Percentiles rank a stretch among this genome's conserved stretches.
phyloP scores from a whole-genome alignment of 2,113 vertebrate species.

The Epinephelus cyanopodus region DNA sequence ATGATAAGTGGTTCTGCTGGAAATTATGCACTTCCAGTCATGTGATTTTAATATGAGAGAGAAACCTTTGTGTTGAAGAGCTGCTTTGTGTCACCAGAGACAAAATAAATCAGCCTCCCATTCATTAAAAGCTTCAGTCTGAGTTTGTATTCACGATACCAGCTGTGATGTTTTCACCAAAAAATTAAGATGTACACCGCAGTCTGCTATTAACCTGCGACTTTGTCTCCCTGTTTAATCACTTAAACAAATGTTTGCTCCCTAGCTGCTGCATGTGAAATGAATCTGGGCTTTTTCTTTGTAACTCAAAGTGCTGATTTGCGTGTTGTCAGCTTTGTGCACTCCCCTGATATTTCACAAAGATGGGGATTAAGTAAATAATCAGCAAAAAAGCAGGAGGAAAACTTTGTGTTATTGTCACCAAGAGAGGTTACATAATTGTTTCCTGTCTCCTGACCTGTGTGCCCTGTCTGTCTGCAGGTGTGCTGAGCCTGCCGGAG shows the following conservation, averaged over 20 bases:
- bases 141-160: not conserved
- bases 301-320: conserved; percentile 30
- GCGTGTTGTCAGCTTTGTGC: not conserved
- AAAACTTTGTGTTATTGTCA: not conserved
- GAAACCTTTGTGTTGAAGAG: conserved; percentile 2
- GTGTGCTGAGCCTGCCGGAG: conserved; percentile 95
- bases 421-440: not conserved
- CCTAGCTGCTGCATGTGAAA: conserved; percentile 2
- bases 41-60: not conserved
- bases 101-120: not conserved
- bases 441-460: not conserved
- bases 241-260: conserved; percentile 27
- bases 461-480: conserved; percentile 72
- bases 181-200: not conserved
- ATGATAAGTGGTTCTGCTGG: not conserved
- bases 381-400: conserved; percentile 9
- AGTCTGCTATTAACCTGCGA: conserved; percentile 9
- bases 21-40: not conserved
- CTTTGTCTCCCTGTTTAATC: conserved; percentile 25
- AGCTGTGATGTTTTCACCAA: conserved; percentile 1
- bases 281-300: not conserved
- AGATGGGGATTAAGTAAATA: not conserved
- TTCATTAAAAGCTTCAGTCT: not conserved
- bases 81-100: not conserved
- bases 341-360: not conserved